A percentile compares a stretch with the other conserved stretches of the same genome.
Evolutionary conservation across 2,797 vertebrate genomes (phyloP).

Genomic region (Manis javanica): DNA sequence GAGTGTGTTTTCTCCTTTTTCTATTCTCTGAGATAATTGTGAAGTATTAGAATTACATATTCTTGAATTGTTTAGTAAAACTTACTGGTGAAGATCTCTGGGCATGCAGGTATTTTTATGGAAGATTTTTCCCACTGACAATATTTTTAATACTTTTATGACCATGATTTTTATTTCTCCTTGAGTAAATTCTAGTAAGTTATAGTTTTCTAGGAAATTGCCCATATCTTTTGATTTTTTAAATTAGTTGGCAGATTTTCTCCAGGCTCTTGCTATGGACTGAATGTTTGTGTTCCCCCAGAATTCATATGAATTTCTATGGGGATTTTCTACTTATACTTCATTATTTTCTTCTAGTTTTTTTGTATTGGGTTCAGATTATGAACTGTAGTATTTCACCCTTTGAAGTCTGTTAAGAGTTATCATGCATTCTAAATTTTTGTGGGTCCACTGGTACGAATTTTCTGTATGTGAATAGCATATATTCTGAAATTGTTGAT

Average conservation of each 20-base stretch:
- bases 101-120: not conserved
- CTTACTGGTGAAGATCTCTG: not conserved
- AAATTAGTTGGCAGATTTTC: not conserved
- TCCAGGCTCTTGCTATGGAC: no score
- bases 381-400: not conserved
- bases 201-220: not conserved
- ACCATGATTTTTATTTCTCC: not conserved
- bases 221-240: not conserved
- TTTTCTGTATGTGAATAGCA: not conserved
- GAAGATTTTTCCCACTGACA: not conserved
- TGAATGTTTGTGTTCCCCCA: not conserved
- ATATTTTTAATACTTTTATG: not conserved
- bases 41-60: not conserved
- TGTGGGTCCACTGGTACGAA: not conserved
- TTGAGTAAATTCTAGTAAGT: not conserved
- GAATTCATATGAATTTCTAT: not conserved
- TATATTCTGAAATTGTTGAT: not conserved
- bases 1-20: not conserved
- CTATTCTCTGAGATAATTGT: not conserved
- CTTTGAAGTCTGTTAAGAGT: not conserved
- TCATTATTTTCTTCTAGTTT: not conserved
- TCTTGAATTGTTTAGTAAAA: not conserved
- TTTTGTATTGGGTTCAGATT: not conserved
- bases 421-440: not conserved
- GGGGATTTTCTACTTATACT: not conserved